phyloP scores from a whole-genome alignment of 2,888 invertebrate species.

The Rosalia funebris region DNA sequence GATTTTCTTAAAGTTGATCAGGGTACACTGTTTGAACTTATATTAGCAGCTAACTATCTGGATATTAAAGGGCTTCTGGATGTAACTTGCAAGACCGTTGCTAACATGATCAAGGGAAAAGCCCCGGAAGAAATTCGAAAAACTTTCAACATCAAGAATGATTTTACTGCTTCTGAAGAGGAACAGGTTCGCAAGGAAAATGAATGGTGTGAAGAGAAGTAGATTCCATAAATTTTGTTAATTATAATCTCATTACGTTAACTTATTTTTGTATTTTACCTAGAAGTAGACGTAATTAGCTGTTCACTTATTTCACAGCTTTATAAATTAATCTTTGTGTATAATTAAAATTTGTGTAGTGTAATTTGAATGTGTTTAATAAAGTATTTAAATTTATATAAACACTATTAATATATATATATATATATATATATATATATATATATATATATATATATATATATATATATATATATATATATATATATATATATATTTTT shows the following conservation, averaged over 20 bases:
- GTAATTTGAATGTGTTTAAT: too few relatives aligned
- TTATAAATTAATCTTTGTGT: constrained; percentile 8
- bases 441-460: too few relatives aligned
- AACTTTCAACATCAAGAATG: constrained; percentile 97
- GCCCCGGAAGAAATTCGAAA: constrained; percentile 97
- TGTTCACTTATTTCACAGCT: constrained; percentile 5
- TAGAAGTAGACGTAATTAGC: constrained; percentile 16
- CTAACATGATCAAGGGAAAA: constrained; percentile 98
- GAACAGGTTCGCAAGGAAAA: constrained; percentile 97
- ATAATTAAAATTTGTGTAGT: too few relatives aligned
- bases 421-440: too few relatives aligned
- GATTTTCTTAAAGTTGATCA: constrained; percentile 99
- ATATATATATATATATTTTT: too few relatives aligned
- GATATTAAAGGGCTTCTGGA: constrained; percentile 96
- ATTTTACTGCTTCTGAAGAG: constrained; percentile 95
- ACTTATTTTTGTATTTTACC: constrained; percentile 20
- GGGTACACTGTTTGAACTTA: constrained; percentile 94
- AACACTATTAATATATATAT: too few relatives aligned
- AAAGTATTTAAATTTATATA: too few relatives aligned
- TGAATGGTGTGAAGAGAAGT: constrained; percentile 94
- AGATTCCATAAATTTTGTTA: constrained; percentile 43
- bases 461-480: too few relatives aligned
- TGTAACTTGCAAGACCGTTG: constrained; percentile 98
- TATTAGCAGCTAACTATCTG: constrained; percentile 96
- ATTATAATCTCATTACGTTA: constrained; percentile 10